Evolutionary conservation across 2,888 invertebrate species (phyloP).

Genomic region (Fissipunctia ypsillon): DNA sequence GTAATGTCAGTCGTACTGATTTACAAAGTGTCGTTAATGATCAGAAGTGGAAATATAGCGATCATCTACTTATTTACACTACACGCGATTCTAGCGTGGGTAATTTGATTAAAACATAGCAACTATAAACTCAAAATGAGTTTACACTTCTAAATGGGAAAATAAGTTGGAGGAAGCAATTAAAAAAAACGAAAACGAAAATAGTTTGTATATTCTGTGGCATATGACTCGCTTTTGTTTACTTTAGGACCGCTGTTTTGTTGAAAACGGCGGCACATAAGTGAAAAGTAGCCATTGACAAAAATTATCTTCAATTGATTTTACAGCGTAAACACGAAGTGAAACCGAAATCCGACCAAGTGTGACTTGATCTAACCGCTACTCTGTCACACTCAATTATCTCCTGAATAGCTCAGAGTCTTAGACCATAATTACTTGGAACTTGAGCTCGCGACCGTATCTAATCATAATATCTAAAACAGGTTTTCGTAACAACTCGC

Average conservation of each 20-base stretch:
- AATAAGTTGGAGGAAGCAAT: background rate
- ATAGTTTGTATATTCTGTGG: background rate
- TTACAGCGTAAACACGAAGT: constrained; percentile 33
- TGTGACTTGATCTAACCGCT: constrained; percentile 55
- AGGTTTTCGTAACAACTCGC: constrained; percentile 55
- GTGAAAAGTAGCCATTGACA: constrained; percentile 14
- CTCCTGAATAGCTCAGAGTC: constrained; percentile 44
- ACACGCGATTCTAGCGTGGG: background rate
- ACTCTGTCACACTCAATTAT: constrained; percentile 62
- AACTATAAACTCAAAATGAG: constrained; percentile 1
- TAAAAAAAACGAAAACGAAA: background rate
- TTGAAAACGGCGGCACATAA: background rate
- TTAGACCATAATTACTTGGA: constrained; percentile 56
- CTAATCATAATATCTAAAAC: constrained; percentile 65
- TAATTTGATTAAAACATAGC: background rate
- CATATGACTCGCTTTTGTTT: constrained; percentile 16
- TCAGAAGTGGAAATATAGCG: background rate
- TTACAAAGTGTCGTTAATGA: constrained; percentile 15
- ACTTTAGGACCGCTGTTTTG: constrained; percentile 2
- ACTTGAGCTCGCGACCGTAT: constrained; percentile 50
- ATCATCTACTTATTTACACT: background rate
- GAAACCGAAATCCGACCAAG: constrained; percentile 47
- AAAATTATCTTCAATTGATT: constrained; percentile 35
- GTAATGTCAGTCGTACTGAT: background rate
- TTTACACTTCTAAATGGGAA: constrained; percentile 7